Evolutionary conservation across 2,797 vertebrate species (phyloP), one percentile per base, ranked within the genome.

Genomic region (Sebastes nivosus): DNA sequence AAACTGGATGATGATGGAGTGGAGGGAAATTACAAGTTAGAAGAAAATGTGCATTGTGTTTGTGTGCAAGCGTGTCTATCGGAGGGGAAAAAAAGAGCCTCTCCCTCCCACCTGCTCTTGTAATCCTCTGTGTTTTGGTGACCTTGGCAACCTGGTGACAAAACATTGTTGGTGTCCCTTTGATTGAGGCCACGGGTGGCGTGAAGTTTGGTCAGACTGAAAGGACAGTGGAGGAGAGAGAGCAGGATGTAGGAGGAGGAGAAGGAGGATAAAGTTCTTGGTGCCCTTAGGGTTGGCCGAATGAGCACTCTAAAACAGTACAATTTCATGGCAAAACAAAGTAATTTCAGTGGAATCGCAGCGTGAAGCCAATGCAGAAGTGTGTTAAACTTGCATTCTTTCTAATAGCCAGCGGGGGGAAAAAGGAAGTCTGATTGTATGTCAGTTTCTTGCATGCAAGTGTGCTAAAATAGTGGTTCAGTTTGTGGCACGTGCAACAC

Each of bases 81-180:
- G 13, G 42, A 71, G 24, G 24, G 64, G 68, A 11, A 10, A 2
- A 54, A 54, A 22, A 54, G 60, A 74, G n/a, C 75, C 54, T 76
- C 72, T 65, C 58, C 78, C 55, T 81, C 79, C 34, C 81, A 84
- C 80, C 80, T 85, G 79, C 75, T 76, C 75, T 84, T 89, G 88
- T 90, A 89, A 90, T 92, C 84, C 81, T 79, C 59, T 81, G 66
- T 86, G 75, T 89, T 84, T 80, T 74, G 72, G 80, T 82, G 87
- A 93, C 89, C 91, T 83, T 86, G 77, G 79, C 79, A 87, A 89
- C 88, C 87, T 46, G 59, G 73, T 83, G 72, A 89, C 84, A 88
- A 87, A 91, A 85, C 86, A 83, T 50, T 75, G 46, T 65, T 36
- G 67, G 83, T 84, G 87, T 80, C 60, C 57, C 80, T 87, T 88